A percentile compares a stretch with the other conserved stretches of the same genome.
Evolutionary conservation across 1,140 invertebrate genomes (phyloP).

Genomic region (Magallana angulata): DNA sequence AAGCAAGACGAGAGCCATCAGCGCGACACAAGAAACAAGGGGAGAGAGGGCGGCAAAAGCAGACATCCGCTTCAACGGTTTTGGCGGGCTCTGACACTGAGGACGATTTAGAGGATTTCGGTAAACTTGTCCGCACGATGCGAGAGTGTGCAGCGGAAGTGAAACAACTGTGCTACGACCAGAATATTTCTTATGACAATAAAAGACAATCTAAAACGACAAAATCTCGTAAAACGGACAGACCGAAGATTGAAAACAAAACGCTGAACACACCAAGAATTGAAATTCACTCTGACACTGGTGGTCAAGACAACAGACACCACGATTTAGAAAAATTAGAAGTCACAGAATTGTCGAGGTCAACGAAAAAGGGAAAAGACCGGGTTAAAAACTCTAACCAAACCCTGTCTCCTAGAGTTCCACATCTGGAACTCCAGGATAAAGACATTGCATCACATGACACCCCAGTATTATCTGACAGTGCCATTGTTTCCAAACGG

Average conservation of each 20-base stretch:
- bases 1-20: constrained; percentile 11
- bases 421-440: neutral
- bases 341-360: neutral
- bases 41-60: neutral
- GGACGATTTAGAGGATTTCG: constrained; percentile 33
- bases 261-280: neutral
- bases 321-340: neutral
- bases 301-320: neutral
- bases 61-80: neutral
- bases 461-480: constrained; percentile 6
- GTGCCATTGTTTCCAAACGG: neutral
- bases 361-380: neutral
- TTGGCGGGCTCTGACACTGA: neutral
- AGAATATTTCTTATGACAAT: constrained; percentile 36
- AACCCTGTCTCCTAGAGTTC: constrained; percentile 2
- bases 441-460: neutral
- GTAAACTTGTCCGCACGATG: constrained; percentile 40
- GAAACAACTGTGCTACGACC: constrained; percentile 50
- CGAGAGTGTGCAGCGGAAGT: constrained; percentile 54
- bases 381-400: neutral
- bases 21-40: neutral
- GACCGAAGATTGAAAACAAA: neutral
- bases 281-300: constrained; percentile 1
- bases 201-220: constrained; percentile 1
- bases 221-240: neutral